These are phyloP conservation scores for Acromyrmex charruanus DNA, from an alignment of 1,140 invertebrate genomes.

Conservation along the genomic window DNA sequence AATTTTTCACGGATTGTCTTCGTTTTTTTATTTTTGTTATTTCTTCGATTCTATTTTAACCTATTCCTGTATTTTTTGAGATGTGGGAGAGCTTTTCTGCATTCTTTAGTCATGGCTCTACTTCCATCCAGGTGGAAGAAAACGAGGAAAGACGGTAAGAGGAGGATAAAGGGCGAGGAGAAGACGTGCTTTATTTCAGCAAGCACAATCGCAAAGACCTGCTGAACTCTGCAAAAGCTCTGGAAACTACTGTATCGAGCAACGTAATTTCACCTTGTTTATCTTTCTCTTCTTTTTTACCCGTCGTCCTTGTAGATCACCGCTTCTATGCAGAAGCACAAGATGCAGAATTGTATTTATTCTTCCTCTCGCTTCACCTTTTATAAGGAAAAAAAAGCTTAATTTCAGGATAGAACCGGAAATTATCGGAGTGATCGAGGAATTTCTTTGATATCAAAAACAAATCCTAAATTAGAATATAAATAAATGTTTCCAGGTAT, in stretches of 20 bases:
- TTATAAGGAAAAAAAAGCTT: not conserved
- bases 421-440: not conserved
- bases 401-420: not conserved
- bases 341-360: slow-evolving; percentile 40
- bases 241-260: slow-evolving; percentile 70
- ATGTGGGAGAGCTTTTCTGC: slow-evolving; percentile 17
- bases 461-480: not conserved
- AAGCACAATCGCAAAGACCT: slow-evolving; percentile 63
- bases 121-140: slow-evolving; percentile 48
- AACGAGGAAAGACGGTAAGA: slow-evolving; percentile 23
- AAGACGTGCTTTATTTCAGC: slow-evolving; percentile 64
- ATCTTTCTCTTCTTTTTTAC: slow-evolving; percentile 39
- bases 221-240: slow-evolving; percentile 72
- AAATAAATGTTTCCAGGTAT: not conserved
- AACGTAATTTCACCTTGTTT: slow-evolving; percentile 68
- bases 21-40: not conserved
- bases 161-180: not conserved
- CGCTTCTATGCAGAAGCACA: slow-evolving; percentile 46
- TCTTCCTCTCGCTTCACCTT: not conserved
- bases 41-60: slow-evolving; percentile 4
- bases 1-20: not conserved
- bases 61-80: slow-evolving; percentile 24
- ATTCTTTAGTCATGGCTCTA: slow-evolving; percentile 25
- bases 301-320: slow-evolving; percentile 64
- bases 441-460: not conserved